A percentile compares a stretch with the other conserved stretches of the same genome.
Conservation (phyloP, 2,113 vertebrate species). For the Rhynchopsitta pachyrhyncha region DNA sequence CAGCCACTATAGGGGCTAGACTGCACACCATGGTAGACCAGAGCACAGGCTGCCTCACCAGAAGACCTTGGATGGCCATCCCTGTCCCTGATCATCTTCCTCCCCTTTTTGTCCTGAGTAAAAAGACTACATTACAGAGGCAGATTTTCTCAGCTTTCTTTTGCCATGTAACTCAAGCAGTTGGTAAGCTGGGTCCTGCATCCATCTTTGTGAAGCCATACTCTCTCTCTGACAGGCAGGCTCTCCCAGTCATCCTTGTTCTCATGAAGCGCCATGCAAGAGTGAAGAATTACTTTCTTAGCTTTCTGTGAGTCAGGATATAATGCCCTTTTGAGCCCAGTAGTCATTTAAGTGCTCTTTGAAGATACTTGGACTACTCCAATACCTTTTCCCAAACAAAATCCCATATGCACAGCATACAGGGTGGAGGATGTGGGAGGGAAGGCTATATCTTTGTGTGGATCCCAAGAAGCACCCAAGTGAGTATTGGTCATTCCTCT, state of each 20-base stretch:
- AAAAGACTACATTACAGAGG: not conserved
- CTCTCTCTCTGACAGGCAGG: not conserved
- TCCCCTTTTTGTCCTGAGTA: not conserved
- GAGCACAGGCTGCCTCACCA: not conserved
- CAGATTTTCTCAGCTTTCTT: not conserved
- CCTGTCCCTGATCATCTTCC: accelerated
- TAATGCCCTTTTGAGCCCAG: not conserved
- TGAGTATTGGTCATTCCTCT: not conserved
- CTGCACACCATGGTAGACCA: not conserved
- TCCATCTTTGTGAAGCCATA: not conserved
- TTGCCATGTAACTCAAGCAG: not conserved
- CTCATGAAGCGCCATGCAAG: accelerated
- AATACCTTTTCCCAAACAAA: not conserved
- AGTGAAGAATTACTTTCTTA: not conserved
- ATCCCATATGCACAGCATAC: not conserved
- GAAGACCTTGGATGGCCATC: accelerated
- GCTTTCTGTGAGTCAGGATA: not conserved
- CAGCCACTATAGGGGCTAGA: not conserved
- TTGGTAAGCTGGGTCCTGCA: accelerated
- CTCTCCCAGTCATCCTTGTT: not conserved
- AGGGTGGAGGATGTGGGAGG: not conserved
- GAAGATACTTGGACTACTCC: not conserved
- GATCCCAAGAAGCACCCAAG: not conserved
- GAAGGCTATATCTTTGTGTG: not conserved
- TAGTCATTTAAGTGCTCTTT: not conserved